Percentiles rank a stretch among this genome's conserved stretches.
These are phyloP conservation scores for Orthosia cruda DNA, from an alignment of 2,888 invertebrate genomes.

Conservation along the genomic window DNA sequence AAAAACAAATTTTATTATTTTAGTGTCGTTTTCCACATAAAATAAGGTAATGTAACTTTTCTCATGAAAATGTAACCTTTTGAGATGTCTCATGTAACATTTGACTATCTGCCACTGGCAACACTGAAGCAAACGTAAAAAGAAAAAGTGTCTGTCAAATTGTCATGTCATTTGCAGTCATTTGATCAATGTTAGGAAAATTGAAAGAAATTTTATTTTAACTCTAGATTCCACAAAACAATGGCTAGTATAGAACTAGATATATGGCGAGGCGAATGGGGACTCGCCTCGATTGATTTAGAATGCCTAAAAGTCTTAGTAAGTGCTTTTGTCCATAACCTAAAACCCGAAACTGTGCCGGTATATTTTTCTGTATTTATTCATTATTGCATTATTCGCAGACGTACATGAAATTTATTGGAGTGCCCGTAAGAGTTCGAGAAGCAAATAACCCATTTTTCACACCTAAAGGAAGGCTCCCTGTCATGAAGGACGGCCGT, in stretches of 20 bases:
- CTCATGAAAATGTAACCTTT: too few relatives aligned
- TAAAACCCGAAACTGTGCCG: slow-evolving; percentile 71
- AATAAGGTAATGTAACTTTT: too few relatives aligned
- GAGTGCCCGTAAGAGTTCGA: slow-evolving; percentile 94
- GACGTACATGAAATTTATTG: slow-evolving; percentile 95
- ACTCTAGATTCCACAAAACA: slow-evolving; percentile 53
- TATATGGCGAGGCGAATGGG: slow-evolving; percentile 97
- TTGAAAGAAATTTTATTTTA: slow-evolving; percentile 56
- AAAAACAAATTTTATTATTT: too few relatives aligned
- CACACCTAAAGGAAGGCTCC: slow-evolving; percentile 94
- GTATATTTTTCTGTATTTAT: slow-evolving; percentile 56
- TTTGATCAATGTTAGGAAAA: slow-evolving; percentile 68
- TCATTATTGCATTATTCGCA: slow-evolving; percentile 76
- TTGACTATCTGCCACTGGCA: too few relatives aligned
- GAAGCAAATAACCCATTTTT: slow-evolving; percentile 94
- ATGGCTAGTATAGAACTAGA: slow-evolving; percentile 92
- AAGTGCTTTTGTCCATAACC: slow-evolving; percentile 80
- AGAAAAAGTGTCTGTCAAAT: slow-evolving; percentile 36
- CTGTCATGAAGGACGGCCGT: slow-evolving; percentile 93
- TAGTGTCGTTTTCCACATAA: too few relatives aligned
- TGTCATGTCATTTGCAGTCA: slow-evolving; percentile 54
- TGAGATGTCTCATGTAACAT: too few relatives aligned
- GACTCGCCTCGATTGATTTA: slow-evolving; percentile 96
- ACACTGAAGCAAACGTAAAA: slow-evolving; percentile 6
- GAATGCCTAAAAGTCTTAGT: slow-evolving; percentile 96